Percentiles rank a stretch among this genome's conserved stretches.
phyloP scores from a whole-genome alignment of 2,113 vertebrate species.

The Cnemophilus loriae region DNA sequence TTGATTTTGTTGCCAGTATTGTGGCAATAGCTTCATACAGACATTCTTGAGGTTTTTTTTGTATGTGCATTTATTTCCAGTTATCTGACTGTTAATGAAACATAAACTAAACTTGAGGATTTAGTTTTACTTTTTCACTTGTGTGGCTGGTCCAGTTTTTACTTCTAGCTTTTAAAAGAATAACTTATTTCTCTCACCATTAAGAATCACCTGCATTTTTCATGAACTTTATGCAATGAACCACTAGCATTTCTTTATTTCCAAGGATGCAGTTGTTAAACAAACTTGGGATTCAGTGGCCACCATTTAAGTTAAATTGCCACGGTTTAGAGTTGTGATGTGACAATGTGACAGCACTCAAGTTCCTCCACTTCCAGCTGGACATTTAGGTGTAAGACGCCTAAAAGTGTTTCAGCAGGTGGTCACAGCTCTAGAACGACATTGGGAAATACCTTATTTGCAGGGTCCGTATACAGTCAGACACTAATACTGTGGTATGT shows the following conservation, averaged over 20 bases:
- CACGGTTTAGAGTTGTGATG: not conserved
- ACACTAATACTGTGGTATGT: not conserved
- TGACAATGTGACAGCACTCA: not conserved
- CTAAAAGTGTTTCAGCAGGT: not conserved
- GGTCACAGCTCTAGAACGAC: not conserved
- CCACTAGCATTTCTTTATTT: not conserved
- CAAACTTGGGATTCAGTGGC: not conserved
- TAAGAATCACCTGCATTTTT: not conserved
- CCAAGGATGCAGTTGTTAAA: not conserved
- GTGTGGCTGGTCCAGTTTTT: not conserved
- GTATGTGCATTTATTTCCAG: not conserved
- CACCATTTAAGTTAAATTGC: not conserved
- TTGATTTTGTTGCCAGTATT: not conserved
- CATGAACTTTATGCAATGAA: not conserved
- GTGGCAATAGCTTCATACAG: not conserved
- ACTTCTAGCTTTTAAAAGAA: not conserved
- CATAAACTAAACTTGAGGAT: not conserved
- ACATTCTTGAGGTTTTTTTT: not conserved
- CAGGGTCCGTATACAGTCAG: not conserved
- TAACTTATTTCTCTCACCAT: not conserved
- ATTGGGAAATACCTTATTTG: not conserved
- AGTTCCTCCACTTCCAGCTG: not conserved
- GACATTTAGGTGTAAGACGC: not conserved
- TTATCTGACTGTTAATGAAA: not conserved
- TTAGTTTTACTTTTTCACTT: not conserved